Evolutionary conservation across 2,888 invertebrate species (phyloP).

Genomic region (Pollenia labialis): DNA sequence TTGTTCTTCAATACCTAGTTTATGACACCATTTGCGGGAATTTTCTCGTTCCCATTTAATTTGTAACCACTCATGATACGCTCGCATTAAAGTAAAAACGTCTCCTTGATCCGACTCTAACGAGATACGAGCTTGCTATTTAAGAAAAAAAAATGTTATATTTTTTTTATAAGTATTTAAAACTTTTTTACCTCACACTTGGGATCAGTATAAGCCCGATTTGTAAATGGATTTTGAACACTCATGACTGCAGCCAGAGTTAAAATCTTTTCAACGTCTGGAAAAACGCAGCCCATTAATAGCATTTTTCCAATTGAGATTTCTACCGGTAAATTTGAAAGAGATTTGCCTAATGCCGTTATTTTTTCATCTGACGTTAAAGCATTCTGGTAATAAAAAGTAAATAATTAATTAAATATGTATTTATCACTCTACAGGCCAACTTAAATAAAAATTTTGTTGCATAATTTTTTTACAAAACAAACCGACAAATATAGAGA

Average conservation of each 20-base stretch:
- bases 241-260: conserved; percentile 96
- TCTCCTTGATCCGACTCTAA: conserved; percentile 98
- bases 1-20: conserved; percentile 97
- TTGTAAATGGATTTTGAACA: conserved; percentile 96
- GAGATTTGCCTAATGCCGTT: conserved; percentile 93
- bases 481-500: too few relatives aligned
- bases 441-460: not conserved
- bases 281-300: conserved; percentile 94
- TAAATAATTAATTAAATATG: not conserved
- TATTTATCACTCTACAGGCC: too few relatives aligned
- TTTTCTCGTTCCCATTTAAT: conserved; percentile 86
- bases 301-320: conserved; percentile 98
- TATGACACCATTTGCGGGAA: conserved; percentile 93
- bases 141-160: conserved; percentile 49
- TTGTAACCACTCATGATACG: conserved; percentile 95
- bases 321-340: conserved; percentile 96
- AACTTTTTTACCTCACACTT: conserved; percentile 88
- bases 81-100: conserved; percentile 93
- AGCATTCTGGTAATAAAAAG: conserved; percentile 87
- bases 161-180: not conserved
- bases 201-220: conserved; percentile 92
- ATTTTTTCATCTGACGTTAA: conserved; percentile 91
- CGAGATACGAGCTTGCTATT: conserved; percentile 88
- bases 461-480: too few relatives aligned
- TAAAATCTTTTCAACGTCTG: conserved; percentile 94